phyloP scores from a whole-genome alignment of 1,140 invertebrate species.

The Theocolax elegans region DNA sequence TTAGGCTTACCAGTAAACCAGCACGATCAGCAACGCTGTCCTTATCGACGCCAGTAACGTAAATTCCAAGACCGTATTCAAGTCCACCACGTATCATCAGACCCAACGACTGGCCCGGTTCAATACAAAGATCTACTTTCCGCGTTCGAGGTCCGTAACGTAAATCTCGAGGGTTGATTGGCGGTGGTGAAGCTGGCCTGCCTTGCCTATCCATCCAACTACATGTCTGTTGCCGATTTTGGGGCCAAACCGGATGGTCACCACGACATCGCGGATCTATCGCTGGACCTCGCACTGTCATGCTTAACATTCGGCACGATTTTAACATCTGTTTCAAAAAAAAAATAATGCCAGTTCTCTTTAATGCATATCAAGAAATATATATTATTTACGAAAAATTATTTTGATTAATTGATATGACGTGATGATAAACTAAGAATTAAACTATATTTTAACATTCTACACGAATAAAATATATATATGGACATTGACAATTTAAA shows the following conservation, averaged over 20 bases:
- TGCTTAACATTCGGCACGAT: constrained; percentile 84
- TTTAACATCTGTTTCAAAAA: constrained; percentile 80
- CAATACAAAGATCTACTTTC: constrained; percentile 85
- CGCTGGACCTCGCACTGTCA: constrained; percentile 83
- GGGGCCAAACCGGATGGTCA: constrained; percentile 66
- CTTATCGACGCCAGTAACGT: constrained; percentile 93
- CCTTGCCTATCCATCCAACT: constrained; percentile 93
- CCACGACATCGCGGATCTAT: constrained; percentile 65
- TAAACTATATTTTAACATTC: too few relatives aligned
- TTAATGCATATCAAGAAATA: too few relatives aligned
- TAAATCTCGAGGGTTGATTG: constrained; percentile 60
- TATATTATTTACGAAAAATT: too few relatives aligned
- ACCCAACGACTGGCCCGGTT: constrained; percentile 89
- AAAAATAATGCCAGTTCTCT: too few relatives aligned
- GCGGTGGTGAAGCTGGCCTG: constrained; percentile 85
- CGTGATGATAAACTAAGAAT: too few relatives aligned
- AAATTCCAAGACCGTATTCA: constrained; percentile 94
- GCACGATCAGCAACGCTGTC: constrained; percentile 90
- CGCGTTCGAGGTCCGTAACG: constrained; percentile 62
- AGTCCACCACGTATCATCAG: constrained; percentile 93
- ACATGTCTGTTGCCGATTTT: constrained; percentile 81
- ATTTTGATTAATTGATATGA: too few relatives aligned
- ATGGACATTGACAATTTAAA: too few relatives aligned
- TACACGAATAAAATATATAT: too few relatives aligned
- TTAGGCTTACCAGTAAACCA: constrained; percentile 81